Evolutionary conservation across 2,797 vertebrate species (phyloP).

Genomic region (Erethizon dorsatum): DNA sequence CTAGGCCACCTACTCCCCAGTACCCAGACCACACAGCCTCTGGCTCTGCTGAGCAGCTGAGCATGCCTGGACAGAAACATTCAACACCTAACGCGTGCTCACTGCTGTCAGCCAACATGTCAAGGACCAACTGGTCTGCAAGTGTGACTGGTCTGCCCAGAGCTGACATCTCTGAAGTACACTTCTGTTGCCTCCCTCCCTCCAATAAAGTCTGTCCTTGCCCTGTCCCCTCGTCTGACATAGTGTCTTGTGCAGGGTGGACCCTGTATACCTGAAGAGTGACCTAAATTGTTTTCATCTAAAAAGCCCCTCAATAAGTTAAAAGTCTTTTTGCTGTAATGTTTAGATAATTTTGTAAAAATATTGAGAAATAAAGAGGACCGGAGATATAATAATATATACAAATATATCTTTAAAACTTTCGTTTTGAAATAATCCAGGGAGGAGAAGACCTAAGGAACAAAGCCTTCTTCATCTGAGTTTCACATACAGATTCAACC

Average conservation of each 20-base stretch:
- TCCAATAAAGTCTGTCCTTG: neutral
- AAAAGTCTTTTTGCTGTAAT: neutral
- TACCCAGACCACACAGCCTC: neutral
- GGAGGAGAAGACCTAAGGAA: neutral
- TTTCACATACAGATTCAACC: neutral
- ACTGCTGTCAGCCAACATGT: neutral
- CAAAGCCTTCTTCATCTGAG: neutral
- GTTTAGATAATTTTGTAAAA: constrained; percentile 54
- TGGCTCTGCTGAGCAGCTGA: neutral
- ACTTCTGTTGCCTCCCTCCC: neutral
- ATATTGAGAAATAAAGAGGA: neutral
- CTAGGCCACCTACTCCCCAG: neutral
- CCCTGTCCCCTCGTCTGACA: neutral
- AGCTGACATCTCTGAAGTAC: neutral
- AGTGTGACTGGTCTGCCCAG: neutral
- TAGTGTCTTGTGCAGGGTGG: neutral
- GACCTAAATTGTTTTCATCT: neutral
- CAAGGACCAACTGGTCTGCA: neutral
- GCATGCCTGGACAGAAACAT: neutral
- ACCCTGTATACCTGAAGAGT: neutral
- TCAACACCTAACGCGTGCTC: neutral
- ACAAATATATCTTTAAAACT: neutral
- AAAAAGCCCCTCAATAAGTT: neutral
- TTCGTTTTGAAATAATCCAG: neutral
- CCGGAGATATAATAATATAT: neutral